Evolutionary conservation across 1,140 invertebrate genomes (phyloP).

Genomic region (Bombus vancouverensis): DNA sequence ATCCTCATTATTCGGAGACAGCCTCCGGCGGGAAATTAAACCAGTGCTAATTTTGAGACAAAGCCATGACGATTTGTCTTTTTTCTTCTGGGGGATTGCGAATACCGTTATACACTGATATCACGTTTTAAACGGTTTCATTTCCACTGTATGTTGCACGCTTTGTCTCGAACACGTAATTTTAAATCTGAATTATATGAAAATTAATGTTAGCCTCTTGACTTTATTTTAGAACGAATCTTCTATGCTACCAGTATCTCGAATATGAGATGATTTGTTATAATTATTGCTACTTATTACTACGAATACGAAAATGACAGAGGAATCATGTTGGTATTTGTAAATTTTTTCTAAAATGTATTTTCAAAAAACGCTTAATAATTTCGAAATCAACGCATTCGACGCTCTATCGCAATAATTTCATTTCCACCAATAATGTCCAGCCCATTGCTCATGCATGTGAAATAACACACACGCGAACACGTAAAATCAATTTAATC

Average conservation of each 20-base stretch:
- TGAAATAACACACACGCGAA: too few species aligned
- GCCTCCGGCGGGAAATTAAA: conserved; percentile 31
- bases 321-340: too few species aligned
- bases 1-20: conserved; percentile 36
- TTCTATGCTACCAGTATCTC: too few species aligned
- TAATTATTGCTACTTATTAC: too few species aligned
- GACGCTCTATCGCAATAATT: neutral
- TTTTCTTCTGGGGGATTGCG: neutral
- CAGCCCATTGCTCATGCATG: too few species aligned
- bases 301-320: too few species aligned
- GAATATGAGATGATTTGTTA: too few species aligned
- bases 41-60: conserved; percentile 31
- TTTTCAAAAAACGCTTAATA: neutral
- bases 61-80: conserved; percentile 17
- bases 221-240: neutral
- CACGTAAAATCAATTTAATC: conserved; percentile 14
- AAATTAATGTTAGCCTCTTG: neutral
- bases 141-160: neutral
- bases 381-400: neutral
- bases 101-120: neutral
- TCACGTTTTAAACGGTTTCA: neutral
- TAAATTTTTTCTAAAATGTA: neutral
- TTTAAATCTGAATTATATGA: neutral
- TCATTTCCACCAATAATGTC: neutral
- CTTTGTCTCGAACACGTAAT: neutral